Conservation (phyloP, 2,797 vertebrate species). For the Diglossa cyanea region DNA sequence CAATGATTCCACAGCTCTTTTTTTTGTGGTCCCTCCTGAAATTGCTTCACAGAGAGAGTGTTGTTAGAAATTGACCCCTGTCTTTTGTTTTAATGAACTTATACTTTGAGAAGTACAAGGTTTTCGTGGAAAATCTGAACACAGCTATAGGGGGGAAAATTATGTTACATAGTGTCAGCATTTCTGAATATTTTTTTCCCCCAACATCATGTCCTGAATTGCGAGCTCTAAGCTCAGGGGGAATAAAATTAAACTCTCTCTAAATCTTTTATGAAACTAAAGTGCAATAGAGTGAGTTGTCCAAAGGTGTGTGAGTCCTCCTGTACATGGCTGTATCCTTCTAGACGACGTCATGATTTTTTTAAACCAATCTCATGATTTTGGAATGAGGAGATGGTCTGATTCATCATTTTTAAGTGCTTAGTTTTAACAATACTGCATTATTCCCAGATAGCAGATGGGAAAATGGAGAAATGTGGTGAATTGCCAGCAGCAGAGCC, state of each 20-base stretch:
- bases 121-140: not conserved
- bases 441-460: conserved; percentile 64
- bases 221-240: not conserved
- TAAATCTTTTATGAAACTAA: not conserved
- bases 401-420: conserved; percentile 57
- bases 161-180: not conserved
- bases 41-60: not conserved
- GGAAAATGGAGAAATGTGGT: conserved; percentile 54
- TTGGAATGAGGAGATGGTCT: not conserved
- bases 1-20: not conserved
- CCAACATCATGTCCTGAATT: not conserved
- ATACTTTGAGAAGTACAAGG: not conserved
- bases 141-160: not conserved
- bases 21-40: not conserved
- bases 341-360: not conserved
- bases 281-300: not conserved
- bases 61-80: not conserved
- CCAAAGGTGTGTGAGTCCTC: not conserved
- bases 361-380: not conserved
- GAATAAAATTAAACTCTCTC: not conserved
- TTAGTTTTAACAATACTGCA: conserved; percentile 47
- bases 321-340: not conserved
- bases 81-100: not conserved
- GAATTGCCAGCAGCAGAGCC: conserved; percentile 63
- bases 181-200: not conserved